Conservation (phyloP, 2,888 invertebrate genomes). For the Crepidodera aurea region DNA sequence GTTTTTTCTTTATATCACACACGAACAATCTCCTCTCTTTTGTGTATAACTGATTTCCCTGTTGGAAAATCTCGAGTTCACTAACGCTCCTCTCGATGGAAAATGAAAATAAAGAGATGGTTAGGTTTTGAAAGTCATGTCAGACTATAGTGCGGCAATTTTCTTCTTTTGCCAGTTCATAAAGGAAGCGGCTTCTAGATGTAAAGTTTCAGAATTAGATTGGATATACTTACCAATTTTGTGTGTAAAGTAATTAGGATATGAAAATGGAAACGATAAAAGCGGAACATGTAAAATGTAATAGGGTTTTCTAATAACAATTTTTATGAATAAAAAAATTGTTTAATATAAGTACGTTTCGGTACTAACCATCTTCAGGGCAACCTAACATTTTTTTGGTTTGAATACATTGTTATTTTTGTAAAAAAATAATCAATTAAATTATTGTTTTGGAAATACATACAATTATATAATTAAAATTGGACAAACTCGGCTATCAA, state of each 20-base stretch:
- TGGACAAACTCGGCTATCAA: too few species aligned
- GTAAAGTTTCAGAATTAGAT: neutral
- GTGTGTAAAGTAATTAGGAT: neutral
- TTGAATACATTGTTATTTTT: too few species aligned
- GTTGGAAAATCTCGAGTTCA: constrained; percentile 24
- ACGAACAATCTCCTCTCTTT: constrained; percentile 10
- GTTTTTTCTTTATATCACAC: constrained; percentile 11
- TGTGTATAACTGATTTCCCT: constrained; percentile 24
- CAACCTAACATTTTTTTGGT: too few species aligned
- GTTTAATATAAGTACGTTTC: too few species aligned
- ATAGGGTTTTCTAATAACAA: too few species aligned
- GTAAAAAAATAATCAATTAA: too few species aligned
- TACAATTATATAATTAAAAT: too few species aligned
- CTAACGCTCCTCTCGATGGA: constrained; percentile 16
- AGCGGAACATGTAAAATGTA: too few species aligned
- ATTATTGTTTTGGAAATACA: too few species aligned
- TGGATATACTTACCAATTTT: neutral
- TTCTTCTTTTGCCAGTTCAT: constrained; percentile 20
- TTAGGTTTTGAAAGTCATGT: constrained; percentile 13
- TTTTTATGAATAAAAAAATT: too few species aligned
- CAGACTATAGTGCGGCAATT: constrained; percentile 8
- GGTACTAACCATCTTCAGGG: too few species aligned
- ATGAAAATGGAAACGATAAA: too few species aligned
- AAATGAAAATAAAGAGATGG: constrained; percentile 24
- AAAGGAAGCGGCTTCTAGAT: constrained; percentile 2